Evolutionary conservation across 2,113 vertebrate species (phyloP).

Genomic region (Spea bombifrons): DNA sequence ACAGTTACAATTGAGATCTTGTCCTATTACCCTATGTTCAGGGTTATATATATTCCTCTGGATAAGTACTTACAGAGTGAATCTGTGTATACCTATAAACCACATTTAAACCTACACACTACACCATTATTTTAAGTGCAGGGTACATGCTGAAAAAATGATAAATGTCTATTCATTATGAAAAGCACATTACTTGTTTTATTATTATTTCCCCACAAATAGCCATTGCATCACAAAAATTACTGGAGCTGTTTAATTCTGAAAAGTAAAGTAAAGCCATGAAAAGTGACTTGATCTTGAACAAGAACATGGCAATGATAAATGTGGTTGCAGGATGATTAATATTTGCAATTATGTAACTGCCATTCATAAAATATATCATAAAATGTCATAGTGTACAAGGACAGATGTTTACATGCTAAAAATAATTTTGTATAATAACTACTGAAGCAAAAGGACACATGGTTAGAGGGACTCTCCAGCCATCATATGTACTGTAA

Average conservation of each 20-base stretch:
- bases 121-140: no score
- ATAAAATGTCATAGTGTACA: conserved; percentile 13
- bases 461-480: not conserved
- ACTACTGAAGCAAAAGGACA: not conserved
- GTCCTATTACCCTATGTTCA: no score
- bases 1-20: no score
- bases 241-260: not conserved
- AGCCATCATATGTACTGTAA: no score
- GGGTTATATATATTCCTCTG: no score
- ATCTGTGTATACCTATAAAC: no score
- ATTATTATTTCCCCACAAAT: not conserved
- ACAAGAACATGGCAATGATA: conserved; percentile 8
- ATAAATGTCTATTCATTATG: not conserved
- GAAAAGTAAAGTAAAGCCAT: not conserved
- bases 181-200: not conserved
- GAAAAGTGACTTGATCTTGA: not conserved
- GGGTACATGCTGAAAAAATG: no score
- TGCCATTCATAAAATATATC: conserved; percentile 27
- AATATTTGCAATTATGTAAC: conserved; percentile 27
- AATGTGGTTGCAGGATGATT: conserved; percentile 23
- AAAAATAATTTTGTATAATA: conserved; percentile 9
- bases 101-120: no score
- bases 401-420: conserved; percentile 6
- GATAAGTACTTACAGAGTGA: no score
- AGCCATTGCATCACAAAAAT: not conserved